phyloP scores from a whole-genome alignment of 2,888 invertebrate genomes.

The Chloromyia formosa region DNA sequence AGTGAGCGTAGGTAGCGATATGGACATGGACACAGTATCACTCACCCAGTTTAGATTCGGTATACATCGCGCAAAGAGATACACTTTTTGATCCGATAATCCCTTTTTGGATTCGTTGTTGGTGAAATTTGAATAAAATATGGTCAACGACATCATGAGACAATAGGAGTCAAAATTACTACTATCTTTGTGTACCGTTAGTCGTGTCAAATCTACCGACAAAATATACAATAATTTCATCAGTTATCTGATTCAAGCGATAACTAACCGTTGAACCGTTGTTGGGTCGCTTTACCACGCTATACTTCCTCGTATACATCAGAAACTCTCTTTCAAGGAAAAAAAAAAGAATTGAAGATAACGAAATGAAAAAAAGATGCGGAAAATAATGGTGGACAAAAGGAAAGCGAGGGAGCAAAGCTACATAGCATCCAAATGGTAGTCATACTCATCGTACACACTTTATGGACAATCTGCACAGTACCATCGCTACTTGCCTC shows the following conservation, averaged over 20 bases:
- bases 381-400: no score
- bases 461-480: conserved; percentile 26
- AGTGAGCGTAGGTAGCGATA: neutral
- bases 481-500: conserved; percentile 30
- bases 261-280: neutral
- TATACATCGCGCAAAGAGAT: neutral
- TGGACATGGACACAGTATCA: neutral
- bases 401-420: no score
- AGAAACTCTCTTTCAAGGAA: no score
- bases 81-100: conserved; percentile 25
- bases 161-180: neutral
- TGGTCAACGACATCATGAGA: conserved; percentile 3
- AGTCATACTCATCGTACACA: no score
- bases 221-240: conserved; percentile 40
- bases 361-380: neutral
- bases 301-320: no score
- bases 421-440: no score
- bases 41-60: conserved; percentile 7
- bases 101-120: conserved; percentile 12
- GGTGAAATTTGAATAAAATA: neutral
- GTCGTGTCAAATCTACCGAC: conserved; percentile 9
- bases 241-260: conserved; percentile 38
- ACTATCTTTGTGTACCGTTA: conserved; percentile 29
- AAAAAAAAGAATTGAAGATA: no score
- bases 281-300: neutral